These are phyloP conservation scores for Varecia variegata DNA, from an alignment of 2,797 vertebrate genomes.

Conservation along the genomic window DNA sequence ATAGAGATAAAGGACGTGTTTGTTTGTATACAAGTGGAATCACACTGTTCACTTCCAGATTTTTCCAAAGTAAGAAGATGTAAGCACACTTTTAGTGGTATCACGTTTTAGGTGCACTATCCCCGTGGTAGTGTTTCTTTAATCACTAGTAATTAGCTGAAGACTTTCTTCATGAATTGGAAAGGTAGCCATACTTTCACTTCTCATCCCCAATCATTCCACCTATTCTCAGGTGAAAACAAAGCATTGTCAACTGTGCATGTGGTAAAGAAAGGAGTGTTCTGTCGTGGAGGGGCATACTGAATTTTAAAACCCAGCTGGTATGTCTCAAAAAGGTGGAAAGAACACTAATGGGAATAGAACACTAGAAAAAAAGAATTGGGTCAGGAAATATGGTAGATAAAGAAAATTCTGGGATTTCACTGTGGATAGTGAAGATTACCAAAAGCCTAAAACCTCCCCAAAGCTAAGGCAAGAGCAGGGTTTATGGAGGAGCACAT, in stretches of 20 bases:
- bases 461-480: not conserved
- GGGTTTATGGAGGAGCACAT: not conserved
- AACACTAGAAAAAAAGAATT: not conserved
- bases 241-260: not conserved
- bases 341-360: not conserved
- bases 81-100: not conserved
- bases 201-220: not conserved
- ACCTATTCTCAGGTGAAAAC: not conserved
- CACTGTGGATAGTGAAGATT: not conserved
- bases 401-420: not conserved
- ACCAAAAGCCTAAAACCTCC: not conserved
- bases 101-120: not conserved
- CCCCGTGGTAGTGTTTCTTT: not conserved
- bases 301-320: not conserved
- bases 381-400: not conserved
- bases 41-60: not conserved
- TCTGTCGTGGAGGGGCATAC: not conserved
- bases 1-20: not conserved
- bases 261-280: not conserved
- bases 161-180: not conserved
- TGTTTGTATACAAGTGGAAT: not conserved
- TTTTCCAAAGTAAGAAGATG: not conserved
- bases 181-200: not conserved
- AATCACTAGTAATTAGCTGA: not conserved
- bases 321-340: not conserved